Base-by-base conservation (phyloP, 1,140 invertebrate genomes). In the Ptiloglossa arizonensis region DNA sequence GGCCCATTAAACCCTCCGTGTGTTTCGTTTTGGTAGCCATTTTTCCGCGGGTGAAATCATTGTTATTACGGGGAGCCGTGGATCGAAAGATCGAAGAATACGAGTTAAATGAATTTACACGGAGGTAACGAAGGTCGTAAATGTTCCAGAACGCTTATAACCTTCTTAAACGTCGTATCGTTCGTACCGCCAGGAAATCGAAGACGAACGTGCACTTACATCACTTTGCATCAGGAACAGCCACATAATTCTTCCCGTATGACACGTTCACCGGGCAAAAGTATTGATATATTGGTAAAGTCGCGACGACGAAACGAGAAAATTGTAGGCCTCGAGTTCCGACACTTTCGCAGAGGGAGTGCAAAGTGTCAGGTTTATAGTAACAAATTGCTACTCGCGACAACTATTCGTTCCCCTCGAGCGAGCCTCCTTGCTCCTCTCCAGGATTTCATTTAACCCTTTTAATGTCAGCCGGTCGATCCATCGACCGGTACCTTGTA, bases 341-440 rank as follows among this genome's bases (percentile, higher is more conserved):
- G 41, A 13, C 9, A 41, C 4, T 38, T 57, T 48, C 9, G 15
- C 50, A 52, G 38, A 5, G 44, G 13, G 11, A 41, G 41, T 22
- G 9, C 24, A 17, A 22, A 35, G 19, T 22, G 64, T 68, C 73
- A 38, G 41, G 22, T 59, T 69, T 27, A 15, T 64, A 22, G 57
- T 69, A 50, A 76, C 41, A 69, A 76, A 76, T 76, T 76, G 44
- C 66, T 17, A 38, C 19, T 17, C 19, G 13, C 48, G 48, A 66
- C 60, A 44, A 17, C 64, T 19, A 69, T 68, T 50, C 32, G 17
- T n/a, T 35, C 24, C 44, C 19, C 19, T 2, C 24, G 0, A 3
- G 50, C 46, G 19, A n/a, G 57, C 27, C 15, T 15, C 44, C n/a
- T n/a, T 24, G 22, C 29, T 35, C 29, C 17, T 32, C 32, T 19